Percentiles rank a stretch among this genome's conserved stretches.
Evolutionary conservation across 2,113 vertebrate genomes (phyloP).

Genomic region (Rhinopomastus cyanomelas): DNA sequence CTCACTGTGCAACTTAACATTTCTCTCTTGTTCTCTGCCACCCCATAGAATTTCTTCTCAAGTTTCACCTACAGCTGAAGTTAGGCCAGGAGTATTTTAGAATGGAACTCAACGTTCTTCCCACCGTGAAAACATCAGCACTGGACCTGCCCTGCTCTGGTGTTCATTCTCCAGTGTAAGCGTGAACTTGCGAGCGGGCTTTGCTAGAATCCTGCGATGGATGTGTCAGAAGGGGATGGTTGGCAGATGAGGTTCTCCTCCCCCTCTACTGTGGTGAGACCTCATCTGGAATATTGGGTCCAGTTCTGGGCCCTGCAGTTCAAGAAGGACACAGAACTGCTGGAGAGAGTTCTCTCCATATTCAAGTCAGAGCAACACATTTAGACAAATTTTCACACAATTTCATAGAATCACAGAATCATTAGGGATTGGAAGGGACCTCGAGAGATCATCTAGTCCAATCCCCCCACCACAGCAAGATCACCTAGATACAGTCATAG

Average conservation of each 20-base stretch:
- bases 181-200: neutral
- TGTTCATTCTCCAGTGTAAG: neutral
- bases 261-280: too few species aligned
- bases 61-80: neutral
- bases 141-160: accelerated
- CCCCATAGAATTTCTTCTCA: neutral
- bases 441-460: too few species aligned
- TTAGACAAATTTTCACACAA: too few species aligned
- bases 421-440: too few species aligned
- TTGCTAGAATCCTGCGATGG: neutral
- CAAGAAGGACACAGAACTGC: too few species aligned
- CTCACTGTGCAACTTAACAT: neutral
- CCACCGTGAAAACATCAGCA: neutral
- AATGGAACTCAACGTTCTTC: neutral
- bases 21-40: neutral
- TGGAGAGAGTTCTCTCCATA: neutral
- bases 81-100: neutral
- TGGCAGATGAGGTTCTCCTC: too few species aligned
- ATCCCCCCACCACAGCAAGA: too few species aligned
- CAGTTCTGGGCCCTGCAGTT: too few species aligned
- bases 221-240: too few species aligned
- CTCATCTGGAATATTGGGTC: too few species aligned
- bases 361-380: neutral
- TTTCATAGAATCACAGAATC: too few species aligned
- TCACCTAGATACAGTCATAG: too few species aligned